Evolutionary conservation across 2,888 invertebrate genomes (phyloP), one percentile per base, ranked within the genome.

Genomic region (Drosophila anomalata): DNA sequence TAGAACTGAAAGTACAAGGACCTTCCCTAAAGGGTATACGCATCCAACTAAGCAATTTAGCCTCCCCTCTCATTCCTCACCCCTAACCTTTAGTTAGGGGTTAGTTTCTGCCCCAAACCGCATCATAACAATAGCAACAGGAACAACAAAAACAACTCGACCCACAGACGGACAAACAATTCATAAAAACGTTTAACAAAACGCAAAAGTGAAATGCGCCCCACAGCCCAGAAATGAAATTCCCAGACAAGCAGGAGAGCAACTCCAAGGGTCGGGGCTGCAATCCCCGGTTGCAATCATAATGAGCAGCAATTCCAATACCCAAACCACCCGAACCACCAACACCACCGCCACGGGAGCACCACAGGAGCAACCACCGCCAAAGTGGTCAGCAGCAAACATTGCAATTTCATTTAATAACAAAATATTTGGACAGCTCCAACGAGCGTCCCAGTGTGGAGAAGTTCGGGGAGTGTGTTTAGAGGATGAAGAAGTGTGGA

Each of bases 391-490:
- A 84, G 78, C 75, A 67, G 82, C 75, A 85, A 85, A 72, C 82
- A 85, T 80, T 80, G 86, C 80, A 85, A 85, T 82, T 82, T 79
- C 86, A 82, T 82, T 85, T 82, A 82, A 82, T 85, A 82, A 85
- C 86, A 82, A 82, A 82, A 82, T 82, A 82, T 86, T 82, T 82
- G 81, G 73, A 57, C 68, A 73, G 55, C 68, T 9, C 36, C 48
- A 63, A 42, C 57, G 39, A 51, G 52, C 47, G 33, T 46, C 56
- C 51, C 62, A 74, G 67, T 57, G 59, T 63, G 62, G 59, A 53
- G 24, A 7, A 47, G 53, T 22, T 46, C 47, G 57, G 57, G 24
- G 33, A 12, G 2, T 36, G 17, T 26, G 7, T 36, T 31, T 5
- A 22, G 14, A 8, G 12, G 2, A 26, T 36, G 11, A 11, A n/a